phyloP scores from a whole-genome alignment of 2,888 invertebrate genomes.

The Geophilus truncorum region DNA sequence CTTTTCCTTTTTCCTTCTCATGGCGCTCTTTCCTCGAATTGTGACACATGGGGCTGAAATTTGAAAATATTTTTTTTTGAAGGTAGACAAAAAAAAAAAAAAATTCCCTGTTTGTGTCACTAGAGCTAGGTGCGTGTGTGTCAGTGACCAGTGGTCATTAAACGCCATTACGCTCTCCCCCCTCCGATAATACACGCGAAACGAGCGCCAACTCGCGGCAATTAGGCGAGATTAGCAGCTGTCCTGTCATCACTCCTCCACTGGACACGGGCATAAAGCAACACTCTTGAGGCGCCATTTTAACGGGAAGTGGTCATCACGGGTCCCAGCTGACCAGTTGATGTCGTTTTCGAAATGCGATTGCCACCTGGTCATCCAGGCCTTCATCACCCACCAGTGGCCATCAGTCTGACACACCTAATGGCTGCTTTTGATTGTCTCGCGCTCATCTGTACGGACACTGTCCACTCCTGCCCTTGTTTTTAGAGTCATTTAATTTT shows the following conservation, averaged over 20 bases:
- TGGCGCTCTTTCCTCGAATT: background rate
- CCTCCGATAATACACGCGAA: background rate
- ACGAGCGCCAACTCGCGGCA: conserved; percentile 12
- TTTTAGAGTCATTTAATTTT: background rate
- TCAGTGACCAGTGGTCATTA: conserved; percentile 3
- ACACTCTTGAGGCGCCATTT: conserved; percentile 16
- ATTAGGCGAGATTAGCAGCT: conserved; percentile 14
- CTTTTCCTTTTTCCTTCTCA: background rate
- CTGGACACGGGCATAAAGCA: background rate
- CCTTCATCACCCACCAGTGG: background rate
- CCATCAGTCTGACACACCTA: background rate
- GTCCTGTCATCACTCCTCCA: conserved; percentile 1
- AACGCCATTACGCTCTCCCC: background rate
- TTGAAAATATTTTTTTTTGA: background rate
- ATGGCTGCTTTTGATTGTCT: background rate
- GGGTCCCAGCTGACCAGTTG: conserved; percentile 1
- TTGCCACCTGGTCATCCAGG: background rate
- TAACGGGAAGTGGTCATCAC: conserved; percentile 12
- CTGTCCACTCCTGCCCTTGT: background rate
- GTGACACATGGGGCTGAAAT: background rate
- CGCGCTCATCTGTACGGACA: background rate
- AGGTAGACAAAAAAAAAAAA: too few species aligned
- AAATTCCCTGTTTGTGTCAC: background rate
- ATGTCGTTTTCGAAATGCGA: background rate
- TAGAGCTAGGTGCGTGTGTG: background rate